Evolutionary conservation across 2,113 vertebrate species (phyloP).

Genomic region (Nycticebus coucang): DNA sequence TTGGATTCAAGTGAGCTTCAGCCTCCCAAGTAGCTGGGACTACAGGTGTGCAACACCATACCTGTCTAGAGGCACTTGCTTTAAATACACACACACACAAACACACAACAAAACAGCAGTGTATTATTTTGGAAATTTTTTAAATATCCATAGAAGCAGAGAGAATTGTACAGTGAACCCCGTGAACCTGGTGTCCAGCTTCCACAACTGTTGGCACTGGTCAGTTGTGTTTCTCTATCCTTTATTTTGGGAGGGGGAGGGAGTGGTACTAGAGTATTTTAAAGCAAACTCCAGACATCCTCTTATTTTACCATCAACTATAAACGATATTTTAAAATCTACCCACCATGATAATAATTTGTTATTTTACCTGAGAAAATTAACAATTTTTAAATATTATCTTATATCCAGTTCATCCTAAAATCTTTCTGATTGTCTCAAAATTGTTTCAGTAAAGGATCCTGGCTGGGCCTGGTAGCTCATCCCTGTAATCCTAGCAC

Average conservation of each 20-base stretch:
- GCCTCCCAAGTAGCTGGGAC: too few species aligned
- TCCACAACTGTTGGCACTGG: not conserved
- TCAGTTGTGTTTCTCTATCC: not conserved
- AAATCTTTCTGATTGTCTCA: not conserved
- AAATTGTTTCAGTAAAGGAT: conserved; percentile 3
- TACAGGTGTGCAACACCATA: too few species aligned
- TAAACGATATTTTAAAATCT: conserved; percentile 6
- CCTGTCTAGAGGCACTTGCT: too few species aligned
- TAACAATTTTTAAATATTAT: not conserved
- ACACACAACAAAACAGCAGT: not conserved
- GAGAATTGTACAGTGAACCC: not conserved
- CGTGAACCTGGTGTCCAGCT: not conserved
- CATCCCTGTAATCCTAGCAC: too few species aligned
- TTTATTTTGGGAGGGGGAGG: not conserved
- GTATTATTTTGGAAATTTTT: not conserved
- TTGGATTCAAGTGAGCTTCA: too few species aligned
- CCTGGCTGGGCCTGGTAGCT: too few species aligned
- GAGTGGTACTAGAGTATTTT: not conserved
- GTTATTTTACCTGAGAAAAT: not conserved
- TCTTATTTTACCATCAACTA: not conserved
- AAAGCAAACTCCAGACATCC: not conserved
- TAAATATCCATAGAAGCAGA: not conserved
- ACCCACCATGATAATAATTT: not conserved
- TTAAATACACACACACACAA: too few species aligned
- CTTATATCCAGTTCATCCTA: not conserved